These are phyloP conservation scores for Poecile montanus DNA, from an alignment of 2,797 vertebrate genomes.

Conservation along the genomic window DNA sequence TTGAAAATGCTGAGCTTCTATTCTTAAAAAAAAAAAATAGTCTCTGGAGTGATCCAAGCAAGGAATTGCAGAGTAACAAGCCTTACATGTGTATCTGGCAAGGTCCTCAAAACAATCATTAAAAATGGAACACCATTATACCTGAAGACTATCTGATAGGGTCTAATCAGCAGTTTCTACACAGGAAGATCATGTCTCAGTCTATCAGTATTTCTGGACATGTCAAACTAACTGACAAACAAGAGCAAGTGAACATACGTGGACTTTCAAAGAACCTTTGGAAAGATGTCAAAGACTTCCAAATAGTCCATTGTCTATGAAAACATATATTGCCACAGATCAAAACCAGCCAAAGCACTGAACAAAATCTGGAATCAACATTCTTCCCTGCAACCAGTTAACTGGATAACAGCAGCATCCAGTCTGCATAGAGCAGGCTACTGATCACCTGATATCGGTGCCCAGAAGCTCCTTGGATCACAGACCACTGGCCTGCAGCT, in stretches of 20 bases:
- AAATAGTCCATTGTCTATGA: background rate
- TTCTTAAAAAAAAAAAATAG: background rate
- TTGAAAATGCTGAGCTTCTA: background rate
- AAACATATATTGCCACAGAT: background rate
- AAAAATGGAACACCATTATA: constrained; percentile 54
- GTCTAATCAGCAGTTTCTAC: constrained; percentile 48
- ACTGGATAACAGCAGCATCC: background rate
- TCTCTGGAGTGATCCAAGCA: background rate
- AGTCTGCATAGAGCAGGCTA: background rate
- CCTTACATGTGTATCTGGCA: constrained; percentile 35
- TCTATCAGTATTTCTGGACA: constrained; percentile 26
- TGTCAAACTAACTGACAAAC: constrained; percentile 32
- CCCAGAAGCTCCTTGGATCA: background rate
- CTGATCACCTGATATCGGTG: background rate
- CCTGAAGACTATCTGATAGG: constrained; percentile 19
- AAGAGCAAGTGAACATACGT: background rate
- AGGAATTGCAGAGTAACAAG: background rate
- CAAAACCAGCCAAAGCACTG: background rate
- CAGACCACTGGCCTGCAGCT: background rate
- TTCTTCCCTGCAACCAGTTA: background rate
- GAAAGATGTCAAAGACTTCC: background rate
- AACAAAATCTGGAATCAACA: background rate
- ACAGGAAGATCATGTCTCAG: constrained; percentile 13
- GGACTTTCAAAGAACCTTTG: background rate
- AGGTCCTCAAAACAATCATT: constrained; percentile 15